These are phyloP conservation scores for Xylocopa sonorina DNA, from an alignment of 1,140 invertebrate species.

Conservation along the genomic window DNA sequence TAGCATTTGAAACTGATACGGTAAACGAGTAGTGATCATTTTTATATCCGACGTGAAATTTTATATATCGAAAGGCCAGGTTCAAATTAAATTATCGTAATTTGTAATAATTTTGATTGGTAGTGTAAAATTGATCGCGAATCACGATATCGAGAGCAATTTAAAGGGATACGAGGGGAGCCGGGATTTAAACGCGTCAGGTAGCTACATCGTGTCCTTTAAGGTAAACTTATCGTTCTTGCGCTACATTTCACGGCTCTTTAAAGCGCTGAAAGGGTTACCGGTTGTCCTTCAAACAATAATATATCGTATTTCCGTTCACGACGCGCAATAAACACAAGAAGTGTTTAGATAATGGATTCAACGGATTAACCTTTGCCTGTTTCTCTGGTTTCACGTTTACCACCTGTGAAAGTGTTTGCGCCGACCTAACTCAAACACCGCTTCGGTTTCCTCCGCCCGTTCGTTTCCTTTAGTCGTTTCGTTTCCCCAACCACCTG, in stretches of 20 bases:
- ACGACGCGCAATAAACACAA: slow-evolving; percentile 13
- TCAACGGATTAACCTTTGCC: slow-evolving; percentile 36
- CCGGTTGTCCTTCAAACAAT: slow-evolving; percentile 2
- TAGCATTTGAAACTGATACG: too few relatives aligned
- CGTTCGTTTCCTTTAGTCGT: slow-evolving; percentile 24
- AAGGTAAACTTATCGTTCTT: not conserved
- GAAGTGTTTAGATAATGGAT: slow-evolving; percentile 44
- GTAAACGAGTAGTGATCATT: too few relatives aligned
- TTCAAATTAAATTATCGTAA: too few relatives aligned
- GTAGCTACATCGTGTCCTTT: not conserved
- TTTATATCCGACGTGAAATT: too few relatives aligned
- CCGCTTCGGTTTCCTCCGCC: not conserved
- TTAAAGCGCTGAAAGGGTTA: not conserved
- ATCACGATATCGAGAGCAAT: too few relatives aligned
- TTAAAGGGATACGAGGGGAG: too few relatives aligned
- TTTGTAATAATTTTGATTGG: too few relatives aligned
- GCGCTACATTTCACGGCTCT: not conserved
- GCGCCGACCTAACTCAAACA: slow-evolving; percentile 28
- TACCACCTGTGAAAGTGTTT: slow-evolving; percentile 43
- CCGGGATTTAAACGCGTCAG: too few relatives aligned
- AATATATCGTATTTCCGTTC: slow-evolving; percentile 39
- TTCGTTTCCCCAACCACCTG: not conserved
- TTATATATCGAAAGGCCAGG: too few relatives aligned
- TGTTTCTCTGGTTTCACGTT: slow-evolving; percentile 29
- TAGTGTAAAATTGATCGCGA: too few relatives aligned